These are phyloP conservation scores for Echiichthys vipera DNA, from an alignment of 2,797 vertebrate genomes.

Conservation along the genomic window DNA sequence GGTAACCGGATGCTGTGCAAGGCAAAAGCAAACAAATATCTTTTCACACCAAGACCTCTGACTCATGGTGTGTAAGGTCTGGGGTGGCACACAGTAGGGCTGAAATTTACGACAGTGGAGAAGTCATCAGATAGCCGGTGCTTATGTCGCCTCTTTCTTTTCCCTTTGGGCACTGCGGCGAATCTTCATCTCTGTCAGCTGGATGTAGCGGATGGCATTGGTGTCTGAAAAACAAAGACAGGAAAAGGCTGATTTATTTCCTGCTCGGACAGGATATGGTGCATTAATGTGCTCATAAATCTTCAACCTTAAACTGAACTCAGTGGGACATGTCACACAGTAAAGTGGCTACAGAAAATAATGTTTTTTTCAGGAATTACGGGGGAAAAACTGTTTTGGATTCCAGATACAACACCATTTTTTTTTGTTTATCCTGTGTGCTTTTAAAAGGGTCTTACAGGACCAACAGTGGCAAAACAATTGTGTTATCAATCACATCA, in stretches of 20 bases:
- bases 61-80: conserved; percentile 50
- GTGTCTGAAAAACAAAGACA: conserved; percentile 89
- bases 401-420: background rate
- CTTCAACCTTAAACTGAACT: conserved; percentile 20
- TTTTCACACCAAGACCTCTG: conserved; percentile 53
- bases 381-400: background rate
- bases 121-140: conserved; percentile 30
- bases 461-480: background rate
- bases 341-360: background rate
- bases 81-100: conserved; percentile 60
- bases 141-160: conserved; percentile 93
- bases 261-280: conserved; percentile 46
- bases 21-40: conserved; percentile 69
- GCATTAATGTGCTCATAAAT: conserved; percentile 39
- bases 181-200: conserved; percentile 99
- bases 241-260: conserved; percentile 59
- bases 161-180: conserved; percentile 94
- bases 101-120: conserved; percentile 30
- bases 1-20: conserved; percentile 67
- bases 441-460: background rate
- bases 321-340: background rate
- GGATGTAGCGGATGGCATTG: conserved; percentile 98
- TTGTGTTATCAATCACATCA: background rate
- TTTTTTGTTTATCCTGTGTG: background rate
- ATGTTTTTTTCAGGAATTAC: background rate